Conservation (phyloP, 2,888 invertebrate species). For the Barypeithes pellucidus region DNA sequence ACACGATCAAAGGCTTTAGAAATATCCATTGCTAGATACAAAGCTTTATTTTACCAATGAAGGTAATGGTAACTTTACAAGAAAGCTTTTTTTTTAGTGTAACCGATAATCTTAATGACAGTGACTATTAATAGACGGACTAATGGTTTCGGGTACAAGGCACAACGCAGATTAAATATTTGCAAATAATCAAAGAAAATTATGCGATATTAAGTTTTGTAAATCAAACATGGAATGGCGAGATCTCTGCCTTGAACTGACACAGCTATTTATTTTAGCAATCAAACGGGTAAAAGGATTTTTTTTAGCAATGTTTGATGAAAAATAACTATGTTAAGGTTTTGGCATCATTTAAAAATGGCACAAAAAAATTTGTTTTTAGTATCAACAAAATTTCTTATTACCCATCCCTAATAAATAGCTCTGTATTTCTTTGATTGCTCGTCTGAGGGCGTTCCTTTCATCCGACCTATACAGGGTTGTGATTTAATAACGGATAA, state of each 20-base stretch:
- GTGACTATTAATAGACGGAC: constrained; percentile 8
- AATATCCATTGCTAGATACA: no score
- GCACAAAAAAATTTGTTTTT: no score
- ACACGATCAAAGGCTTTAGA: no score
- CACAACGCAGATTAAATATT: constrained; percentile 20
- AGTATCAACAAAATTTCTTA: no score
- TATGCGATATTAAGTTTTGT: constrained; percentile 12
- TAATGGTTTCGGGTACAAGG: constrained; percentile 24
- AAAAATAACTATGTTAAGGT: neutral
- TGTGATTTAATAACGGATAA: no score
- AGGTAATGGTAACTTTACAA: no score
- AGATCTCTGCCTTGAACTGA: constrained; percentile 40
- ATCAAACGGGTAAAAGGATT: constrained; percentile 24
- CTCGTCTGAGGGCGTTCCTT: no score
- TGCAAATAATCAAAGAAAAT: constrained; percentile 31
- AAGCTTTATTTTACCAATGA: no score
- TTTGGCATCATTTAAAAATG: no score
- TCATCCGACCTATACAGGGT: no score
- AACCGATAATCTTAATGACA: neutral
- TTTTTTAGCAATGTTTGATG: constrained; percentile 8
- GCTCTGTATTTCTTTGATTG: no score
- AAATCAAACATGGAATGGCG: constrained; percentile 21
- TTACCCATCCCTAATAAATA: no score
- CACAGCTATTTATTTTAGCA: constrained; percentile 20
- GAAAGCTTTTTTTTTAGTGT: neutral